These are phyloP conservation scores for Australoheros scitulus DNA, from an alignment of 2,113 vertebrate species.

Conservation along the genomic window DNA sequence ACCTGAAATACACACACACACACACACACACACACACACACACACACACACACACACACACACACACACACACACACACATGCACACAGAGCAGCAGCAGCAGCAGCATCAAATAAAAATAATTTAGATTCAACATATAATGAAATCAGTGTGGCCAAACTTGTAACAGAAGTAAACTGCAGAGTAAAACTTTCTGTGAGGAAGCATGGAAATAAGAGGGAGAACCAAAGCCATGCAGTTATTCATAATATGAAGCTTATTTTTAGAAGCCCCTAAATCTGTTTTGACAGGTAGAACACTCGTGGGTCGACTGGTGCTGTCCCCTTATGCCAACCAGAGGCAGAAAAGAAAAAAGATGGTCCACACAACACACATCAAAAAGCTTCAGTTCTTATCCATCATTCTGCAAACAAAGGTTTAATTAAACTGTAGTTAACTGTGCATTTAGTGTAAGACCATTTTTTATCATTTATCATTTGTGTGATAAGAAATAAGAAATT, in stretches of 20 bases:
- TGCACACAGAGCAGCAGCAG: slow-evolving; percentile 10
- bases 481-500: no score
- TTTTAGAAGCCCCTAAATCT: slow-evolving; percentile 53
- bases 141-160: background rate
- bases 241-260: slow-evolving; percentile 47
- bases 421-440: background rate
- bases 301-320: slow-evolving; percentile 35
- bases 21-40: slow-evolving; percentile 7
- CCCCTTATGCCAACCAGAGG: slow-evolving; percentile 31
- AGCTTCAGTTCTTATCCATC: background rate
- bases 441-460: background rate
- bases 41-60: slow-evolving; percentile 3
- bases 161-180: background rate
- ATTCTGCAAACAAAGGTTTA: background rate
- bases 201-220: background rate
- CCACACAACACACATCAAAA: background rate
- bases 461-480: no score
- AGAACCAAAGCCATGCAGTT: slow-evolving; percentile 24
- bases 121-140: slow-evolving; percentile 27
- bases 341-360: slow-evolving; percentile 18
- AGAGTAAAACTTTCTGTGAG: slow-evolving; percentile 5
- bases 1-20: no score
- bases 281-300: slow-evolving; percentile 55
- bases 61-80: no score
- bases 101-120: slow-evolving; percentile 11